Evolutionary conservation across 2,888 invertebrate species (phyloP).

Genomic region (Cheilosia scutellata): DNA sequence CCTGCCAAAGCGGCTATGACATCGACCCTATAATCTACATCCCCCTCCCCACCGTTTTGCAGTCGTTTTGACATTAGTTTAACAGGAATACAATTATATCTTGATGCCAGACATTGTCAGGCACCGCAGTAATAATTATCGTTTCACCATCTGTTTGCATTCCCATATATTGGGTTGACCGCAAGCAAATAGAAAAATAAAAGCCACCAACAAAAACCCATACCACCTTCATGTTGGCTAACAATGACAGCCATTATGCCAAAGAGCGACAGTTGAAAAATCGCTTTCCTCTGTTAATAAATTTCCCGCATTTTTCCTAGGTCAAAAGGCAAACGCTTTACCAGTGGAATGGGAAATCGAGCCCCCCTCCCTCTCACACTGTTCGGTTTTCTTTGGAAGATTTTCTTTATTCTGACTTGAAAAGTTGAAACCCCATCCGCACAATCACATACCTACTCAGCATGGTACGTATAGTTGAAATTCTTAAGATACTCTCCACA

Average conservation of each 20-base stretch:
- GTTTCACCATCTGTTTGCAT: slow-evolving; percentile 4
- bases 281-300: slow-evolving; percentile 44
- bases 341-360: not conserved
- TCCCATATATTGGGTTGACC: slow-evolving; percentile 2
- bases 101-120: not conserved
- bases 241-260: slow-evolving; percentile 60
- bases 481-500: slow-evolving; percentile 51
- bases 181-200: not conserved
- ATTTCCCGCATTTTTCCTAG: slow-evolving; percentile 59
- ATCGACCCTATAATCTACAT: too few relatives aligned
- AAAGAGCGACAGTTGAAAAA: slow-evolving; percentile 48
- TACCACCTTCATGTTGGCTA: not conserved
- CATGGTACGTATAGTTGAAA: too few relatives aligned
- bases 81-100: not conserved
- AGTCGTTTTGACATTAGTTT: not conserved
- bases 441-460: slow-evolving; percentile 16
- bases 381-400: not conserved
- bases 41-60: too few relatives aligned
- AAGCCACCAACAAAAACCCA: not conserved
- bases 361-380: not conserved
- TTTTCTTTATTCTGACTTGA: slow-evolving; percentile 11
- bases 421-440: slow-evolving; percentile 28
- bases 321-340: slow-evolving; percentile 54
- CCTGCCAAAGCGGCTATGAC: too few relatives aligned
- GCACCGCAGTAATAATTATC: not conserved